Evolutionary conservation across 1,140 invertebrate genomes (phyloP).

Genomic region (Aleiodes sp.): DNA sequence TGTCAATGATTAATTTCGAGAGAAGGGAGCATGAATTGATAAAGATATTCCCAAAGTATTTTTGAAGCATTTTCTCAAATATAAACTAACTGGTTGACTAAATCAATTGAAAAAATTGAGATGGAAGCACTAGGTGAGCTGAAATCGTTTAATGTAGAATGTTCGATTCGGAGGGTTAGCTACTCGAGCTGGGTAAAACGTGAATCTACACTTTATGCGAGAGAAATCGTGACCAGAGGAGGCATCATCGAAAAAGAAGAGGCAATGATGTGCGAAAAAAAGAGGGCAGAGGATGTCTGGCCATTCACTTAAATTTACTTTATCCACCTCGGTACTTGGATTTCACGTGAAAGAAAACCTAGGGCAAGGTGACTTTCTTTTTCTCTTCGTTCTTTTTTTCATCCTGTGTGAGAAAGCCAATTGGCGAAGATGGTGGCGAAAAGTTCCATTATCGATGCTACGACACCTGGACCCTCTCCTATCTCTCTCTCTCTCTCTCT

Average conservation of each 20-base stretch:
- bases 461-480: constrained; percentile 25
- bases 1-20: too few relatives aligned
- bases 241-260: not conserved
- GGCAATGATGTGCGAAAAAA: not conserved
- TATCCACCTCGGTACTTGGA: constrained; percentile 18
- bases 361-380: not conserved
- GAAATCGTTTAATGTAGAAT: not conserved
- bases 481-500: not conserved
- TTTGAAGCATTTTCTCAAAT: too few relatives aligned
- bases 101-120: too few relatives aligned
- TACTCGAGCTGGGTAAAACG: not conserved
- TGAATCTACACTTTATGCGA: constrained; percentile 18
- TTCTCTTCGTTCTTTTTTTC: not conserved
- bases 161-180: not conserved
- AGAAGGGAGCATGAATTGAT: too few relatives aligned
- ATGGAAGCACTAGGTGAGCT: too few relatives aligned
- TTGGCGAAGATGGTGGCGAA: constrained; percentile 29
- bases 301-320: constrained; percentile 34
- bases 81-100: too few relatives aligned
- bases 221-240: not conserved
- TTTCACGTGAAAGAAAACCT: not conserved
- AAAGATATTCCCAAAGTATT: too few relatives aligned
- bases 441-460: constrained; percentile 35
- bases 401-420: constrained; percentile 29
- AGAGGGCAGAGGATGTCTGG: not conserved